Percentiles rank a stretch among this genome's conserved stretches.
Conservation (phyloP, 2,113 vertebrate genomes). For the Lepidothrix coronata region DNA sequence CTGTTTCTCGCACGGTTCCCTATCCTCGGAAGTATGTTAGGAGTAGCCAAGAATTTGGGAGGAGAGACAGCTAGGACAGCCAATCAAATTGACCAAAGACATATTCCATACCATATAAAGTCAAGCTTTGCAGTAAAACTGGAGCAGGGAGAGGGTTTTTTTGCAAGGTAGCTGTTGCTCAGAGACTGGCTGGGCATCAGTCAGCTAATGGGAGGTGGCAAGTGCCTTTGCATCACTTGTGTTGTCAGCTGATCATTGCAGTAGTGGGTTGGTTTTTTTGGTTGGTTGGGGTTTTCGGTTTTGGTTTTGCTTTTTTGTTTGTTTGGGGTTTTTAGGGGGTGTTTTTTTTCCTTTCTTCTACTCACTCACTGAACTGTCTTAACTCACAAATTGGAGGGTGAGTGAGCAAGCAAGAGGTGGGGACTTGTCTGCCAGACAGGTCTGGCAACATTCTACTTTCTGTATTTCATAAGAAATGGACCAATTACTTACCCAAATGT, state of each 20-base stretch:
- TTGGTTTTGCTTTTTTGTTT: not conserved
- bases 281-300: rapidly evolving
- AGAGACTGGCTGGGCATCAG: not conserved
- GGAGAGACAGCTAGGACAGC: not conserved
- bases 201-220: not conserved
- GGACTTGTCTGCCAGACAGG: not conserved
- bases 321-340: rapidly evolving
- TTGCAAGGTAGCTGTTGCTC: not conserved
- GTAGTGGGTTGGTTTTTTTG: rapidly evolving
- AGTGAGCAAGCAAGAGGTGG: not conserved
- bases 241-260: not conserved
- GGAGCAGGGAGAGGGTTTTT: not conserved
- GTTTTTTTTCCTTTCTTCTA: not conserved
- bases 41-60: not conserved
- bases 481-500: not conserved
- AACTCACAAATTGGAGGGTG: not conserved
- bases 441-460: not conserved
- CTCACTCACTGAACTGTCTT: not conserved
- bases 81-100: rapidly evolving
- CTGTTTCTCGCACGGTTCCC: not conserved
- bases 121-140: not conserved
- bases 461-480: not conserved
- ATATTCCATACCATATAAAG: not conserved
- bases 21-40: rapidly evolving
- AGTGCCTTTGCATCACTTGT: not conserved